Base-by-base conservation (phyloP, 2,797 vertebrate species). In the Hirundo rustica region DNA sequence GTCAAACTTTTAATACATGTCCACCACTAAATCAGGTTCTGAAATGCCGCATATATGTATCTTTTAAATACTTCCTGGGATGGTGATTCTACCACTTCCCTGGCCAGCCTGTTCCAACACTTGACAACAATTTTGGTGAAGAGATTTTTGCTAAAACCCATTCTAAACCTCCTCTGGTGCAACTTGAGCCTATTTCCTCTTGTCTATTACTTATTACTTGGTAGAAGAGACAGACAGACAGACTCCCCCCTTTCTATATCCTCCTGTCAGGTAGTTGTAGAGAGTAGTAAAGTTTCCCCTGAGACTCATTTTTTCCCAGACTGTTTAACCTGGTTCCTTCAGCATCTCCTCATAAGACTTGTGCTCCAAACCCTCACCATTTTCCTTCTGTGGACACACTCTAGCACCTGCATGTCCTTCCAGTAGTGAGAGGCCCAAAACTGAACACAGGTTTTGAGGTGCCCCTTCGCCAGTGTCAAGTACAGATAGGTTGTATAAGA, bases 231-330 rank as follows among this genome's bases (percentile, higher is more conserved):
- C 11, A 15, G 5, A 23, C 8, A 68, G n/a, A n/a, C 7, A 13
- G 5, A 23, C 8, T 11, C 4, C 13, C 20, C 23, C 7, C 5
- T 61, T 15, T 0, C 13, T 38, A 9, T 5, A 66, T 3, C 4
- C 11, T 20, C 11, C 4, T 30, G 29, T 45, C 42, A 45, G 25
- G 60, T 6, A 48, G 22, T 7, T 67, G 11, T 25, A 40, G 21
- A 26, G 13, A 50, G 27, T 0, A 0, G 9, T 30, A 10, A 55
- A 5, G 13, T 54, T 51, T 55, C 32, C 5, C 25, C 5, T 11
- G 5, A 50, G 5, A 22, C 23, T 45, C 17, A 5, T 38, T 6
- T 72, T 34, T 29, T 16, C 8, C 10, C n/a, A n/a, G 57, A 4
- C 16, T 7, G 6, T 65, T 70, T 32, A 5, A 22, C 13, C 5